Percentiles rank a stretch among this genome's conserved stretches.
These are phyloP conservation scores for Microcebus griseorufus DNA, from an alignment of 2,113 vertebrate species.

Conservation along the genomic window DNA sequence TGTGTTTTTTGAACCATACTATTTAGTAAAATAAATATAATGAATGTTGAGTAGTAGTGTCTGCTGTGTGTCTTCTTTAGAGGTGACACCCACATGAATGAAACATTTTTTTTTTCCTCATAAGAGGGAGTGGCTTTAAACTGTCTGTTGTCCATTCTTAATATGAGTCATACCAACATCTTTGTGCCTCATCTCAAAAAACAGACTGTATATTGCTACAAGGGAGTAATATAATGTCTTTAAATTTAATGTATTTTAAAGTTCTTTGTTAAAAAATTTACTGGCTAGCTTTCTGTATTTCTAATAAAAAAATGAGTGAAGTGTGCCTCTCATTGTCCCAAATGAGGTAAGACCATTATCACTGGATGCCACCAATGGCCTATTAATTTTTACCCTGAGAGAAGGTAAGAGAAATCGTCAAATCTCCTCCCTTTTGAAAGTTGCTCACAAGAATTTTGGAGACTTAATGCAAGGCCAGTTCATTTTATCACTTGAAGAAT, in stretches of 20 bases:
- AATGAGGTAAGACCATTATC: not conserved
- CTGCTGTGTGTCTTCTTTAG: constrained; percentile 66
- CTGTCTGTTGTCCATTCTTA: not conserved
- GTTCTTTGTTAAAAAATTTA: constrained; percentile 36
- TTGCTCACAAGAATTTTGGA: not conserved
- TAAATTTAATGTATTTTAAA: constrained; percentile 50
- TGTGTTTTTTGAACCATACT: constrained; percentile 73
- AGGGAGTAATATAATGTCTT: not conserved
- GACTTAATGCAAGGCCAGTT: not conserved
- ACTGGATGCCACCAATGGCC: not conserved
- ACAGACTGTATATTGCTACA: constrained; percentile 28
- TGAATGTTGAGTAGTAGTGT: constrained; percentile 58
- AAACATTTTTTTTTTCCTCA: constrained; percentile 1
- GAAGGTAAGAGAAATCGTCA: not conserved
- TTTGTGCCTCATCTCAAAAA: constrained; percentile 41
- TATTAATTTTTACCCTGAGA: not conserved
- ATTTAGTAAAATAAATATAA: constrained; percentile 81
- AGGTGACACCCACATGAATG: constrained; percentile 1
- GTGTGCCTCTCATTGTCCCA: not conserved
- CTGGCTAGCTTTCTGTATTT: constrained; percentile 53
- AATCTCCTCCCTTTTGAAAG: not conserved
- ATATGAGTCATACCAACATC: constrained; percentile 14
- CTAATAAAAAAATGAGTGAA: constrained; percentile 59
- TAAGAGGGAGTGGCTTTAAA: constrained; percentile 1
- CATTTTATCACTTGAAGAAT: not conserved